phyloP scores from a whole-genome alignment of 2,888 invertebrate species.

The Netelia virgata region DNA sequence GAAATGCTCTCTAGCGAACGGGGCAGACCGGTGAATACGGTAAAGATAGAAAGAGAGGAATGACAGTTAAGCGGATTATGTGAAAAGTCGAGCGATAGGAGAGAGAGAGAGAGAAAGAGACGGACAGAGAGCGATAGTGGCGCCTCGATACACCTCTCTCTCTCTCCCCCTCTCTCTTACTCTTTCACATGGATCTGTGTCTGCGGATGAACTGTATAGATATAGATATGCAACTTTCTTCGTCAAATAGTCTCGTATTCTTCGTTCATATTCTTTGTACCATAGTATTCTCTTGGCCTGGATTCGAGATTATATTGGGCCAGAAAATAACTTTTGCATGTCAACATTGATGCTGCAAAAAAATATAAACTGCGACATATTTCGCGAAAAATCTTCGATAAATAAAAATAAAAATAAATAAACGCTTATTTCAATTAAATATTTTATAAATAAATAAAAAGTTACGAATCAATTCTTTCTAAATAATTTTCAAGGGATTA shows the following conservation, averaged over 20 bases:
- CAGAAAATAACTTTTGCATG: neutral
- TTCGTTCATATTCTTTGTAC: neutral
- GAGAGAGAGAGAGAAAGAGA: neutral
- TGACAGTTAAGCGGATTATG: conserved; percentile 57
- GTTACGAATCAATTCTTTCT: too few species aligned
- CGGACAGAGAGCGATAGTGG: neutral
- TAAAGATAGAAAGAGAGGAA: conserved; percentile 47
- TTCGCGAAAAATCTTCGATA: too few species aligned
- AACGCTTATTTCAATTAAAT: too few species aligned
- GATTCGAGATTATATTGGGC: neutral
- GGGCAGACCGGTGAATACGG: conserved; percentile 8
- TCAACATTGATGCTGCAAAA: neutral
- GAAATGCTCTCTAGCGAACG: conserved; percentile 30
- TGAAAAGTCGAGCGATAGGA: conserved; percentile 24
- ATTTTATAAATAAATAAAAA: too few species aligned
- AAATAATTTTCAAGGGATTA: too few species aligned
- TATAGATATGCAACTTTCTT: neutral
- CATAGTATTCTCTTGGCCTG: neutral
- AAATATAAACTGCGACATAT: neutral
- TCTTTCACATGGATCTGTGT: neutral
- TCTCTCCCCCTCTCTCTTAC: too few species aligned
- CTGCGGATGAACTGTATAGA: neutral
- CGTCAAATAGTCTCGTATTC: neutral
- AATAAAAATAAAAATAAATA: too few species aligned
- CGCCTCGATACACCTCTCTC: neutral